These are phyloP conservation scores for Oceanodroma leucorhoa DNA, from an alignment of 2,797 vertebrate genomes.

Conservation along the genomic window DNA sequence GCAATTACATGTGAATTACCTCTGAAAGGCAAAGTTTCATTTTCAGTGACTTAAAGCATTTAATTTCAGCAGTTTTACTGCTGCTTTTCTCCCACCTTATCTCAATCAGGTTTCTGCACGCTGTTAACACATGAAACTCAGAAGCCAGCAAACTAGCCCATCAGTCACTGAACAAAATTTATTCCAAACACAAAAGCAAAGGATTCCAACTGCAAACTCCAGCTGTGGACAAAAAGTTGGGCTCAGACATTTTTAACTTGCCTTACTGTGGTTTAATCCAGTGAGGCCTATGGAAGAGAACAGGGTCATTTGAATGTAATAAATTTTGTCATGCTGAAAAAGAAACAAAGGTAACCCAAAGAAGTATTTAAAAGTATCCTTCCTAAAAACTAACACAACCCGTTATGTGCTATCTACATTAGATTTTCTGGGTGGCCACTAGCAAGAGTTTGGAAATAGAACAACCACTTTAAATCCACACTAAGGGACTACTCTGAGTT, in stretches of 20 bases:
- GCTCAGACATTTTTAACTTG: neutral
- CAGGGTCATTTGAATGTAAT: neutral
- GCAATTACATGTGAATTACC: slow-evolving; percentile 11
- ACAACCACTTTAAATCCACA: neutral
- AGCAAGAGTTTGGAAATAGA: neutral
- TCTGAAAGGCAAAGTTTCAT: slow-evolving; percentile 27
- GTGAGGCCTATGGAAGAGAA: neutral
- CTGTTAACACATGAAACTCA: neutral
- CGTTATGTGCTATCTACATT: neutral
- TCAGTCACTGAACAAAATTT: neutral
- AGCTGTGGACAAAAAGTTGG: neutral
- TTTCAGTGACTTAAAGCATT: neutral
- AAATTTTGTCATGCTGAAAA: neutral
- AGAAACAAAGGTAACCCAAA: neutral
- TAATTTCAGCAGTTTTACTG: neutral
- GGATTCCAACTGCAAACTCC: neutral
- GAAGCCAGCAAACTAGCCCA: neutral
- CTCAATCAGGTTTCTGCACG: neutral
- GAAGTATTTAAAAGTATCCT: neutral
- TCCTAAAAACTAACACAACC: neutral
- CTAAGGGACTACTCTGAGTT: neutral
- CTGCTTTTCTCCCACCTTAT: neutral
- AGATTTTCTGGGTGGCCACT: neutral
- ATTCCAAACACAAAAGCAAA: neutral
- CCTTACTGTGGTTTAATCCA: neutral